Evolutionary conservation across 1,140 invertebrate species (phyloP).

Genomic region (Asbolus verrucosus): DNA sequence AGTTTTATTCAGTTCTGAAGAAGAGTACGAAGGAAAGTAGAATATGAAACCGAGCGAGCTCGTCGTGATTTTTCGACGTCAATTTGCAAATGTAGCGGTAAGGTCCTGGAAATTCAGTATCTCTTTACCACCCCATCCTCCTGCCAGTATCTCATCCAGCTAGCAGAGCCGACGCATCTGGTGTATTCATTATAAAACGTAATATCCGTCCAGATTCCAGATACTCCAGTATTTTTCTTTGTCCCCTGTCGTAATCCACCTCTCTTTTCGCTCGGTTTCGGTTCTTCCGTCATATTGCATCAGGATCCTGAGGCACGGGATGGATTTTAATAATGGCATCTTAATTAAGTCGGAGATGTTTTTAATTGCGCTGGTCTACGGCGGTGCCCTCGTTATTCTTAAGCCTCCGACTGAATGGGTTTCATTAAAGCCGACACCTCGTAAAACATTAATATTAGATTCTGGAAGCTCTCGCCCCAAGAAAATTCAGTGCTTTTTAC

Average conservation of each 20-base stretch:
- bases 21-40: too few relatives aligned
- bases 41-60: too few relatives aligned
- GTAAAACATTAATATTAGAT: slow-evolving; percentile 60
- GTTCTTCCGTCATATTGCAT: slow-evolving; percentile 57
- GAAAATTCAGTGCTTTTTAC: slow-evolving; percentile 37
- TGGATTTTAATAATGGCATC: slow-evolving; percentile 63
- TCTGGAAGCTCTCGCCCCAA: slow-evolving; percentile 4
- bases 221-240: slow-evolving; percentile 58
- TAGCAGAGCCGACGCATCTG: slow-evolving; percentile 50
- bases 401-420: slow-evolving; percentile 55
- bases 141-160: slow-evolving; percentile 27
- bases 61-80: too few relatives aligned
- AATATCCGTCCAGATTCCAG: slow-evolving; percentile 57
- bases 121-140: slow-evolving; percentile 34
- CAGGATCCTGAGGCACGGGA: slow-evolving; percentile 25
- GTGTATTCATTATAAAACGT: slow-evolving; percentile 60
- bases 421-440: slow-evolving; percentile 61
- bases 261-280: slow-evolving; percentile 10
- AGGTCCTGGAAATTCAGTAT: background rate
- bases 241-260: slow-evolving; percentile 51
- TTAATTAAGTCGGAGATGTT: slow-evolving; percentile 64
- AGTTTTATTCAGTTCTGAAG: too few relatives aligned
- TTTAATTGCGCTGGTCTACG: slow-evolving; percentile 61
- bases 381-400: slow-evolving; percentile 53
- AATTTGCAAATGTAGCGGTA: background rate